Conservation (phyloP, 2,888 invertebrate species). For the Ypsolopha scabrella region DNA sequence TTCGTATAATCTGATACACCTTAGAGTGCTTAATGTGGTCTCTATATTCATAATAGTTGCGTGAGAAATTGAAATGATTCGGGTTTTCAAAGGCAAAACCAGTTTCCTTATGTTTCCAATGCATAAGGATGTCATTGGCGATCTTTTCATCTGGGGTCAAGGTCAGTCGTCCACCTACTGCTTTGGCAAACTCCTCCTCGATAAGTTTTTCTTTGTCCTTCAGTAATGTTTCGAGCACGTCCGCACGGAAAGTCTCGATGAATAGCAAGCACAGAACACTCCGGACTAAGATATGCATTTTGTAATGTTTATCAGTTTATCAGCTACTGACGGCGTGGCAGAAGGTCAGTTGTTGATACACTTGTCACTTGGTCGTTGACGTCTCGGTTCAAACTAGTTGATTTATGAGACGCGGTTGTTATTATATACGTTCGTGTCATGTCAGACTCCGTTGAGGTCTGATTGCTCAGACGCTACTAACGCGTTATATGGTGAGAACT, state of each 20-base stretch:
- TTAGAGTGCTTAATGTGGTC: constrained; percentile 70
- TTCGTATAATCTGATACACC: constrained; percentile 74
- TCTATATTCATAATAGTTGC: constrained; percentile 74
- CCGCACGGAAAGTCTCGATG: constrained; percentile 17
- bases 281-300: constrained; percentile 14
- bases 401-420: neutral
- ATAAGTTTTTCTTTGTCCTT: constrained; percentile 26
- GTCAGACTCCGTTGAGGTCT: neutral
- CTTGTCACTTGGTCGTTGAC: neutral
- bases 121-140: constrained; percentile 71
- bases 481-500: neutral
- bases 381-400: neutral
- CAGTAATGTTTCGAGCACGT: constrained; percentile 23
- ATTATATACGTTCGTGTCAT: neutral
- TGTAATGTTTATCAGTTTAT: constrained; percentile 8
- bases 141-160: constrained; percentile 54
- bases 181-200: constrained; percentile 44
- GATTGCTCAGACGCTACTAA: neutral
- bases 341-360: neutral
- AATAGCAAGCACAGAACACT: constrained; percentile 17
- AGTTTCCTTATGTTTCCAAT: constrained; percentile 63
- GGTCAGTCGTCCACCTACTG: constrained; percentile 59
- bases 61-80: constrained; percentile 70
- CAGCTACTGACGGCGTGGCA: constrained; percentile 1
- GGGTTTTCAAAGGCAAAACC: constrained; percentile 56